A percentile compares a stretch with the other conserved stretches of the same genome.
These are phyloP conservation scores for Anoplius nigerrimus DNA, from an alignment of 2,888 invertebrate species.

Conservation along the genomic window DNA sequence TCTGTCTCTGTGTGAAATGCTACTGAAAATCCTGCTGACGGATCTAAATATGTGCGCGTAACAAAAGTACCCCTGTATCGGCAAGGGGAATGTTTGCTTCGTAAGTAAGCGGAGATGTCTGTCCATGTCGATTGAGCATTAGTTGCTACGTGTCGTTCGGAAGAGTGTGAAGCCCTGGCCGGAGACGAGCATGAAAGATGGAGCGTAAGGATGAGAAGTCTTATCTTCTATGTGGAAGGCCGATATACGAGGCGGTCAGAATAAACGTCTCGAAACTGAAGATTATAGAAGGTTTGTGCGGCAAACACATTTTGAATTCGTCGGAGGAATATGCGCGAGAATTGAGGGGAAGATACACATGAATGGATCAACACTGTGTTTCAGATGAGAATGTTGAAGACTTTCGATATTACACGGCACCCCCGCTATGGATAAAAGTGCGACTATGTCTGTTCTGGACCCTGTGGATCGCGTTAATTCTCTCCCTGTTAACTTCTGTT, in stretches of 20 bases:
- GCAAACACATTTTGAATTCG: not conserved
- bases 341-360: too few relatives aligned
- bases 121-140: not conserved
- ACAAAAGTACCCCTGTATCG: too few relatives aligned
- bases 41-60: too few relatives aligned
- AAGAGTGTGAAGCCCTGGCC: constrained; percentile 44
- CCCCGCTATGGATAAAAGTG: constrained; percentile 61
- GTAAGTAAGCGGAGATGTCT: not conserved
- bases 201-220: constrained; percentile 43
- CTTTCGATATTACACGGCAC: constrained; percentile 42
- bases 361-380: constrained; percentile 5
- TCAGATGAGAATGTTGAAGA: constrained; percentile 25
- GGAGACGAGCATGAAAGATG: too few relatives aligned
- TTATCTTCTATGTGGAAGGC: constrained; percentile 44
- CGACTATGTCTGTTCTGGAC: constrained; percentile 65
- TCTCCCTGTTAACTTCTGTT: constrained; percentile 54
- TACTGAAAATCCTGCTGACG: too few relatives aligned
- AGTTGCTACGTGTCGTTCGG: constrained; percentile 6
- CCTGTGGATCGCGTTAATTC: constrained; percentile 59
- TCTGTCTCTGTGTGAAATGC: too few relatives aligned
- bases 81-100: too few relatives aligned
- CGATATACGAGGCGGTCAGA: constrained; percentile 29
- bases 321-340: too few relatives aligned
- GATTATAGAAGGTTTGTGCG: too few relatives aligned
- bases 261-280: constrained; percentile 30